Percentiles rank a stretch among this genome's conserved stretches.
Evolutionary conservation across 2,888 invertebrate species (phyloP).

Genomic region (Camptogramma bilineatum): DNA sequence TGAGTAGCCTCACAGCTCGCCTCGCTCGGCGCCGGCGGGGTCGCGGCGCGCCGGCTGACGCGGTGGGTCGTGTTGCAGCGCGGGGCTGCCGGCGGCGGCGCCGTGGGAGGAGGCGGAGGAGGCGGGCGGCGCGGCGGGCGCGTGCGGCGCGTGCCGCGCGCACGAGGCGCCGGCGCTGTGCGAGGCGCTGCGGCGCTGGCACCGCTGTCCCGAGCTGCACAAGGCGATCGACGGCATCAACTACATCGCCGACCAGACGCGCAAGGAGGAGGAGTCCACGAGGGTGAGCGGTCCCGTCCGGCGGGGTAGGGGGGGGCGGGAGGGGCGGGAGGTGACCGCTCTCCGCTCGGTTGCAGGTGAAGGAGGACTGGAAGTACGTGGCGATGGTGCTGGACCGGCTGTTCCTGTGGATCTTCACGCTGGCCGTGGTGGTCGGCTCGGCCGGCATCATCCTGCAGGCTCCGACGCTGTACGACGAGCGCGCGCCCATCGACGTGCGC

Average conservation of each 20-base stretch:
- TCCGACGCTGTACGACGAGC: conserved; percentile 96
- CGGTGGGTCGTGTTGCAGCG: conserved; percentile 50
- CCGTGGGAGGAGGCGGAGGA: conserved; percentile 44
- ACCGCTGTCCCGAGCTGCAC: conserved; percentile 95
- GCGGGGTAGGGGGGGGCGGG: neutral
- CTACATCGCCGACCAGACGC: conserved; percentile 96
- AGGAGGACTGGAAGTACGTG: conserved; percentile 99
- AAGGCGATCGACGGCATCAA: conserved; percentile 97
- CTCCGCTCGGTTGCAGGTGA: conserved; percentile 89
- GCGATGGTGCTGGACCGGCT: conserved; percentile 98
- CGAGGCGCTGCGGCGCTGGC: conserved; percentile 91
- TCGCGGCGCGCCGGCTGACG: conserved; percentile 35
- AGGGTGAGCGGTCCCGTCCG: conserved; percentile 85
- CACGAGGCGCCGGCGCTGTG: conserved; percentile 82
- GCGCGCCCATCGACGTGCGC: conserved; percentile 94
- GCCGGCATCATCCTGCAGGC: conserved; percentile 98
- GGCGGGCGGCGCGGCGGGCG: conserved; percentile 40
- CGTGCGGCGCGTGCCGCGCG: conserved; percentile 56
- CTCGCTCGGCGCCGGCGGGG: conserved; percentile 51
- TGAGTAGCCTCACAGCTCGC: conserved; percentile 50
- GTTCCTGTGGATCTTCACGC: conserved; percentile 98
- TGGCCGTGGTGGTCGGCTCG: conserved; percentile 97
- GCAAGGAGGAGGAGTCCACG: conserved; percentile 95
- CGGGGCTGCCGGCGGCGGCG: conserved; percentile 58
- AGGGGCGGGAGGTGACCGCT: neutral